Conservation (phyloP, 92 coral and sea anemone species). For the Anthopleura xanthogrammica region DNA sequence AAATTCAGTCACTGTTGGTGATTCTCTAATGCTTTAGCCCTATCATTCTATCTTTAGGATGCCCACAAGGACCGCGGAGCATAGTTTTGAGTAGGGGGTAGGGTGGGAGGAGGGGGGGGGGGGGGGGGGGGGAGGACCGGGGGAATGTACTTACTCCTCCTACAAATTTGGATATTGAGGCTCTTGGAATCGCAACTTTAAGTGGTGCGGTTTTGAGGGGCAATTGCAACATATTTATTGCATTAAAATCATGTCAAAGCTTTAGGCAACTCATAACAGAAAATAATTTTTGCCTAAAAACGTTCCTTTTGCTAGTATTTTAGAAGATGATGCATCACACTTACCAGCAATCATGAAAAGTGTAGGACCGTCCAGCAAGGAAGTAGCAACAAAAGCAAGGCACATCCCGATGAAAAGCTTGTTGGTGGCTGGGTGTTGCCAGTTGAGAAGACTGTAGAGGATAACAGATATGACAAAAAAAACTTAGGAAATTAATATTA, state of each 20-base stretch:
- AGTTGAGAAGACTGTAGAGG: constrained; percentile 63
- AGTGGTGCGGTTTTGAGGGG: no score
- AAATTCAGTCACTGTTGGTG: not conserved
- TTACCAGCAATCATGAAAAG: constrained; percentile 72
- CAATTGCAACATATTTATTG: no score
- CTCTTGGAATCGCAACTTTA: no score
- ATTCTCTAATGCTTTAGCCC: not conserved
- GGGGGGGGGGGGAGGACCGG: no score
- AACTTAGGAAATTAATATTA: not conserved
- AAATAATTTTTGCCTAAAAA: no score
- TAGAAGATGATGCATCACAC: not conserved
- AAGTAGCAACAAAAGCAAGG: constrained; percentile 52
- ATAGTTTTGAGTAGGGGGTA: no score
- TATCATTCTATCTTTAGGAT: not conserved
- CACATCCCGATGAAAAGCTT: constrained; percentile 56
- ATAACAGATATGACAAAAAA: not conserved
- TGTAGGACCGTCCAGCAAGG: constrained; percentile 62
- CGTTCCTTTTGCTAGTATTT: no score
- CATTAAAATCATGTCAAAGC: no score
- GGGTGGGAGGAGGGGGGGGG: no score
- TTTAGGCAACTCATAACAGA: no score
- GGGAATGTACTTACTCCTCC: no score
- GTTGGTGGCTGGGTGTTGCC: constrained; percentile 78
- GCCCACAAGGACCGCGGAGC: not conserved
- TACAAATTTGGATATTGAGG: no score